Evolutionary conservation across 2,888 invertebrate species (phyloP).

Genomic region (Cactoblastis cactorum): DNA sequence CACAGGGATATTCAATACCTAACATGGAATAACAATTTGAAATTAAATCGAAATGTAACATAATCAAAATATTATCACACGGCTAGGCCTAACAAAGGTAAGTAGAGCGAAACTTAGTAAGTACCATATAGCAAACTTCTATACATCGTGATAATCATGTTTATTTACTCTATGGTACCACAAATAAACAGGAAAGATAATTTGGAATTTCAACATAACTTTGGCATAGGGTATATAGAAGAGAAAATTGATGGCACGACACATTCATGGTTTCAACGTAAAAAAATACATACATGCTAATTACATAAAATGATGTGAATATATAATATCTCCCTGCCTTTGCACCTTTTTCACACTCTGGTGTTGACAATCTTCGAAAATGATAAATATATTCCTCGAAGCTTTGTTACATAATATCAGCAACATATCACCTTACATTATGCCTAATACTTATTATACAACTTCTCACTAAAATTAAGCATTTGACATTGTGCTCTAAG

Average conservation of each 20-base stretch:
- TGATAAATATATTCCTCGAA: conserved; percentile 18
- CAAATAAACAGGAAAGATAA: conserved; percentile 17
- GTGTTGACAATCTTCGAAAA: background rate
- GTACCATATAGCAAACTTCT: background rate
- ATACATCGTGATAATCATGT: background rate
- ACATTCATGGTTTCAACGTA: conserved; percentile 12
- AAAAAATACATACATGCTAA: conserved; percentile 17
- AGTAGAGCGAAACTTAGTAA: background rate
- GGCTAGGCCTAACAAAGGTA: background rate
- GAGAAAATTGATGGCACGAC: conserved; percentile 22
- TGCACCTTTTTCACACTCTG: background rate
- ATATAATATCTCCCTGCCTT: conserved; percentile 1
- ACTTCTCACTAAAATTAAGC: conserved; percentile 45
- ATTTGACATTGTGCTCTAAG: conserved; percentile 40
- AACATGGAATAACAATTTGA: conserved; percentile 46
- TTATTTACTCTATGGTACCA: background rate
- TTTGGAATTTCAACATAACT: conserved; percentile 24
- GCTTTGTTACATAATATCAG: conserved; percentile 26
- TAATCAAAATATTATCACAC: conserved; percentile 8
- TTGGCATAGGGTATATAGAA: conserved; percentile 21
- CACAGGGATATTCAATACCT: conserved; percentile 65
- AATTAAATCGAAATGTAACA: conserved; percentile 27
- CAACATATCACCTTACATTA: conserved; percentile 31
- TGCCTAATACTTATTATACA: conserved; percentile 41
- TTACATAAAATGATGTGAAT: background rate